Evolutionary conservation across 2,797 vertebrate species (phyloP).

Genomic region (Phataginus tricuspis): DNA sequence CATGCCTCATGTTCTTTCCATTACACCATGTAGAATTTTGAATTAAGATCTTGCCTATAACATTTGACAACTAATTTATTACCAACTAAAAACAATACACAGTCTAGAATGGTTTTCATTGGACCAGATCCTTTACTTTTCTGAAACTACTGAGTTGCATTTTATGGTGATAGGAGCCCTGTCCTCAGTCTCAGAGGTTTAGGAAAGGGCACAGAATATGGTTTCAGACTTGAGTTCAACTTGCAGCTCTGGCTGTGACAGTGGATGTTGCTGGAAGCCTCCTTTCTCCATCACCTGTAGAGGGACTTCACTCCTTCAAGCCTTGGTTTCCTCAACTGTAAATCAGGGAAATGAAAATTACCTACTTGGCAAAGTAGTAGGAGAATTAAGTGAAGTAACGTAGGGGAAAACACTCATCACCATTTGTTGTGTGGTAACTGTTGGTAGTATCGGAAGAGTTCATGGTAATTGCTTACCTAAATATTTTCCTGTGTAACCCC

Average conservation of each 20-base stretch:
- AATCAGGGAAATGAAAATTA: neutral
- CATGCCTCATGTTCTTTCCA: constrained; percentile 10
- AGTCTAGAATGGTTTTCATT: constrained; percentile 25
- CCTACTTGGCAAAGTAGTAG: neutral
- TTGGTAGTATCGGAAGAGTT: neutral
- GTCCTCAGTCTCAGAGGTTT: constrained; percentile 9
- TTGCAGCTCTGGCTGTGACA: neutral
- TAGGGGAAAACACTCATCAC: neutral
- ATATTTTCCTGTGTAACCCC: constrained; percentile 22
- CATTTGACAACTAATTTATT: constrained; percentile 2
- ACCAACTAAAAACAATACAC: constrained; percentile 18
- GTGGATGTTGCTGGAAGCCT: neutral
- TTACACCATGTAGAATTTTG: constrained; percentile 15
- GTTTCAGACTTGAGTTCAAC: constrained; percentile 44
- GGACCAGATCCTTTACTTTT: constrained; percentile 30
- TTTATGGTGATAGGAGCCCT: neutral
- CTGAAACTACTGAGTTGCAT: neutral
- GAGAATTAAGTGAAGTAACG: neutral
- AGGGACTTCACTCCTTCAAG: neutral
- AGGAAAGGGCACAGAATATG: constrained; percentile 35
- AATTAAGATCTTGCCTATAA: constrained; percentile 26
- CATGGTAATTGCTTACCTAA: constrained; percentile 13
- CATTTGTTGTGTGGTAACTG: neutral
- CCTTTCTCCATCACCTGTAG: neutral
- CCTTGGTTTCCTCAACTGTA: neutral